phyloP scores from a whole-genome alignment of 2,797 vertebrate species.

The Hipposideros larvatus region DNA sequence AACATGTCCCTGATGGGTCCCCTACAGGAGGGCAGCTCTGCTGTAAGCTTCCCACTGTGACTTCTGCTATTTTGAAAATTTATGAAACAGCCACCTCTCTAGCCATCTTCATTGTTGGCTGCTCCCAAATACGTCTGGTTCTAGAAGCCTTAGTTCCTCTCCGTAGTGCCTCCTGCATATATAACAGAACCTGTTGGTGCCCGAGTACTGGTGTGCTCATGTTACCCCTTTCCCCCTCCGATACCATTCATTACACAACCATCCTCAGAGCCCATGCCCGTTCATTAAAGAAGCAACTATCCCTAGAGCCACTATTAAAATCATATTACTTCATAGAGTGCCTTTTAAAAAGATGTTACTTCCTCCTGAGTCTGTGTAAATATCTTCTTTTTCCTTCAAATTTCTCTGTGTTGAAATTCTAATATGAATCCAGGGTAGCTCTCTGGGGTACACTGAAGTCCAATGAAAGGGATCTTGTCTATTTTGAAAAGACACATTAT shows the following conservation, averaged over 20 bases:
- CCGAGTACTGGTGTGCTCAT: neutral
- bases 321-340: neutral
- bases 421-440: constrained; percentile 60
- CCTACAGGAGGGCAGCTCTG: neutral
- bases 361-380: neutral
- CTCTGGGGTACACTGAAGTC: constrained; percentile 75
- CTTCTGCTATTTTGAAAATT: neutral
- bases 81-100: neutral
- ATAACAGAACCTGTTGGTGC: neutral
- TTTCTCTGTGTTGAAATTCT: constrained; percentile 66
- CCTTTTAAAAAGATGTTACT: neutral
- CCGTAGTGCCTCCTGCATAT: neutral
- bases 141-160: neutral
- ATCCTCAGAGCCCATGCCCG: neutral
- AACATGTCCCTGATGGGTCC: neutral
- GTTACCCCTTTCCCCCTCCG: neutral
- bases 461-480: constrained; percentile 76
- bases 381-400: neutral
- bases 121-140: neutral
- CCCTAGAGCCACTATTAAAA: neutral
- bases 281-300: neutral
- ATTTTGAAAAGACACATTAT: constrained; percentile 83
- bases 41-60: neutral
- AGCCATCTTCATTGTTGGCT: neutral
- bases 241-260: fast-evolving